Base-by-base conservation (phyloP, 2,888 invertebrate species). In the Saturnia pavonia region DNA sequence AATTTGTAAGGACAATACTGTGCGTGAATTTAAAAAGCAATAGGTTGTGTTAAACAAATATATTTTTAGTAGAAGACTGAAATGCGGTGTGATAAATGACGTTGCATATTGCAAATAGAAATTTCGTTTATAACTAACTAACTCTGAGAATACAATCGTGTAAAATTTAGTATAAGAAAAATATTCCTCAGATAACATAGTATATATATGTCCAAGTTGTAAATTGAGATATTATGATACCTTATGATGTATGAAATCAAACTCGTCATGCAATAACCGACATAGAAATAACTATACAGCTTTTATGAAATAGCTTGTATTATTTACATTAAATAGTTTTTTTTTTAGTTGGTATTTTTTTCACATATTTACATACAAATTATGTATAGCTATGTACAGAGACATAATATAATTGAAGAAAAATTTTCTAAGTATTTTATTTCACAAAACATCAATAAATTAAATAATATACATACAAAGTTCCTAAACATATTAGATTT, bases 171-270 rank as follows among this genome's bases (percentile, higher is more conserved):
- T 69, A 65, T 69, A 57, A 57, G 19, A 57, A 40, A 57, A n/a
- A 19, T 69, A 51, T 48, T 65, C 14, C 25, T 63, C 66, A 66
- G 69, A 48, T 48, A 34, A 69, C 65, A 65, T 63, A 69, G 34
- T 69, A 63, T 65, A 43, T 63, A 45, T 60, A n/a, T 63, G 27
- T 63, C n/a, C 45, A 63, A 40, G 48, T 40, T 69, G 34, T 14
- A 63, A 65, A 40, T 34, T 66, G 27, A 69, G 57, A 22, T 54
- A 22, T 60, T 60, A 60, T 60, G 14, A 27, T 6, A 27, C 4
- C 14, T 27, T 60, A 54, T 9, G 57, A 60, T 60, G 14, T 60
- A 60, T 27, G 27, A 60, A 25, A 12, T 14, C 12, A 27, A 60
- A 14, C 7, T 54, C 19, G 9, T 54, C 54, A 22, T 11, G 54